phyloP scores from a whole-genome alignment of 2,113 vertebrate genomes.

The Collichthys lucidus region DNA sequence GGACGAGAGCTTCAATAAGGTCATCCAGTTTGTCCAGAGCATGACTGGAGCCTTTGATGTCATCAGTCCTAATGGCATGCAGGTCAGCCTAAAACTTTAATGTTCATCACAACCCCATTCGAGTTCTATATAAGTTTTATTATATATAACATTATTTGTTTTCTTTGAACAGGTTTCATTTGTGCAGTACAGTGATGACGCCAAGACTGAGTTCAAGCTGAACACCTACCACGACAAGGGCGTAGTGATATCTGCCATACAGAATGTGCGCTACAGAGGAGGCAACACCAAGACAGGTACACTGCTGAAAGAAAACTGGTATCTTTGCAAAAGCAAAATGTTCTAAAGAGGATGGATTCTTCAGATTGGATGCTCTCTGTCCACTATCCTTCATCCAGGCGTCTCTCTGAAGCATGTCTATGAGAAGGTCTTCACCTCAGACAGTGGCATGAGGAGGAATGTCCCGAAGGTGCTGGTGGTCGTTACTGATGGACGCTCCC shows the following conservation, averaged over 20 bases:
- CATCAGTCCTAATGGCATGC: constrained; percentile 91
- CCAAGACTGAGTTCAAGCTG: constrained; percentile 97
- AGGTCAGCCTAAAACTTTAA: constrained; percentile 82
- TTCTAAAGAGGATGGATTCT: not conserved
- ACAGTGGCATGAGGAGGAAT: constrained; percentile 94
- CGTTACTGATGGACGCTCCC: constrained; percentile 96
- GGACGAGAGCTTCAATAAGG: constrained; percentile 97
- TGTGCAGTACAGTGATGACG: constrained; percentile 97
- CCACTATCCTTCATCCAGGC: constrained; percentile 79
- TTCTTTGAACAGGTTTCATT: constrained; percentile 90
- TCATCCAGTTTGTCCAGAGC: constrained; percentile 95
- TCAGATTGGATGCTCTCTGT: not conserved
- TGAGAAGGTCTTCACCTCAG: constrained; percentile 93
- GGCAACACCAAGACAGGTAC: constrained; percentile 98
- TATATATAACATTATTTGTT: not conserved
- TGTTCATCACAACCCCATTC: not conserved
- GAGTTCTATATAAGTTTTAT: not conserved
- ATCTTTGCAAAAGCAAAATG: not conserved
- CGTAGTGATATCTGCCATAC: constrained; percentile 90
- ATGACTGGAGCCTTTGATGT: constrained; percentile 96
- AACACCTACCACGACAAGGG: constrained; percentile 95
- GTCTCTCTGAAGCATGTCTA: constrained; percentile 92
- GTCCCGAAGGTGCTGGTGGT: constrained; percentile 98
- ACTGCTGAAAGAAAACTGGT: no score
- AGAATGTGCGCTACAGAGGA: constrained; percentile 93